Percentiles rank a stretch among this genome's conserved stretches.
phyloP scores from a whole-genome alignment of 2,797 vertebrate genomes.

The Neosilurus hyrtlii region DNA sequence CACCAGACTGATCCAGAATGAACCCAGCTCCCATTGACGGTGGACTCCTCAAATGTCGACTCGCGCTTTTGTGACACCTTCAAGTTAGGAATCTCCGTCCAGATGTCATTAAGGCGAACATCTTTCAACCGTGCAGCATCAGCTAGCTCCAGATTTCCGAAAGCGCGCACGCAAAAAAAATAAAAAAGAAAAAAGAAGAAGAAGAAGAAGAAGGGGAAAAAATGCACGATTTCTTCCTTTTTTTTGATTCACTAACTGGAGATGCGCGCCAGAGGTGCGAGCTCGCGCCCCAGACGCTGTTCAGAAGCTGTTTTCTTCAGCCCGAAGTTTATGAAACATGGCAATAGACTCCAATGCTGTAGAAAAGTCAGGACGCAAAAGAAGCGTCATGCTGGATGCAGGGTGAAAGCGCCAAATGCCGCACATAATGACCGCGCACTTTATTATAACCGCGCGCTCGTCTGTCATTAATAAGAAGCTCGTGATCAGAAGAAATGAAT shows the following conservation, averaged over 20 bases:
- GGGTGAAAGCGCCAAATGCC: conserved; percentile 59
- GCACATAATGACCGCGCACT: conserved; percentile 37
- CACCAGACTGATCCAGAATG: conserved; percentile 70
- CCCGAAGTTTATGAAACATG: conserved; percentile 75
- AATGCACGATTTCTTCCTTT: conserved; percentile 35
- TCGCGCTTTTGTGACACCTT: conserved; percentile 60
- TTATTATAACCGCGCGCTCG: conserved; percentile 62
- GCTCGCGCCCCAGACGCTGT: conserved; percentile 51
- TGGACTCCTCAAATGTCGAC: conserved; percentile 70
- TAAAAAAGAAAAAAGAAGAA: not conserved
- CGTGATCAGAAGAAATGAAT: conserved; percentile 33
- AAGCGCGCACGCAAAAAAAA: conserved; percentile 14
- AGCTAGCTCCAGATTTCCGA: conserved; percentile 62
- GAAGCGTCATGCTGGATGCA: conserved; percentile 47
- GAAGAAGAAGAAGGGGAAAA: not conserved
- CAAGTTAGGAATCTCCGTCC: conserved; percentile 76
- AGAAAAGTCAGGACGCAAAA: conserved; percentile 49
- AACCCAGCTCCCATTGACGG: conserved; percentile 75
- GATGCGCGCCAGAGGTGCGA: not conserved
- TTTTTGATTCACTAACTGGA: not conserved
- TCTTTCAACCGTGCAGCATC: conserved; percentile 59
- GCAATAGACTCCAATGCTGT: conserved; percentile 53
- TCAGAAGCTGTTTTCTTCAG: conserved; percentile 53
- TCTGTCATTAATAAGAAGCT: conserved; percentile 58
- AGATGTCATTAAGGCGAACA: conserved; percentile 69